Evolutionary conservation across 2,113 vertebrate species (phyloP), one percentile per base, ranked within the genome.

Genomic region (Trematomus loennbergii): DNA sequence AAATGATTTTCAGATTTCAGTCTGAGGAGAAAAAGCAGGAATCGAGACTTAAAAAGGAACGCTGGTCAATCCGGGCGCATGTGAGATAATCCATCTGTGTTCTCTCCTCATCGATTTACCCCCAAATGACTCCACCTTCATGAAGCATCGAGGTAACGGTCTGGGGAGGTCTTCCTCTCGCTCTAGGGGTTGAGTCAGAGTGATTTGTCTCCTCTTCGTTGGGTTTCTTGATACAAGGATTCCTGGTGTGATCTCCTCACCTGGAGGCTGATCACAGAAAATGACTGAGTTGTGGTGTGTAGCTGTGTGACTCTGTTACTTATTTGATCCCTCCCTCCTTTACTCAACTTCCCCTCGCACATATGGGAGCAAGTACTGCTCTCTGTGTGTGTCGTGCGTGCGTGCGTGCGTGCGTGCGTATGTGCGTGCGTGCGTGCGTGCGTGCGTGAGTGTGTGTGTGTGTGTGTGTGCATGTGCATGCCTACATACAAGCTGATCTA

Each of bases 261-360:
- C 89, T 91, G 80, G 84, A 82, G 86, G 74, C 20, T 78, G 80
- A 87, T 89, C 78, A 81, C 83, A 90, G 55, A 89, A 87, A 92
- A 79, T 78, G 82, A 86, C 78, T 82, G 85, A 77, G 46, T 36
- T 25, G 29, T 49, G 61, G 61, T 84, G 85, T 84, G 74, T 49
- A 50, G 62, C 55, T 75, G 49, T 87, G 76, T 67, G 67, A 83
- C 79, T 85, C 84, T 87, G 59, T 82, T 75, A 80, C 89, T 85
- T 86, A 88, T 82, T 90, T 84, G 83, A 89, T 88, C 91, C 92
- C 91, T 85, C 90, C 90, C 83, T 90, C 87, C 74, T 84, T 85
- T 85, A 71, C 82, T 87, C 89, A 83, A 86, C 84, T 79, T 78
- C 85, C 90, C 86, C 83, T 89, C 85, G 79, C 87, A 90, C 90